Evolutionary conservation across 1,140 invertebrate species (phyloP).

Genomic region (Tetramorium alpestre): DNA sequence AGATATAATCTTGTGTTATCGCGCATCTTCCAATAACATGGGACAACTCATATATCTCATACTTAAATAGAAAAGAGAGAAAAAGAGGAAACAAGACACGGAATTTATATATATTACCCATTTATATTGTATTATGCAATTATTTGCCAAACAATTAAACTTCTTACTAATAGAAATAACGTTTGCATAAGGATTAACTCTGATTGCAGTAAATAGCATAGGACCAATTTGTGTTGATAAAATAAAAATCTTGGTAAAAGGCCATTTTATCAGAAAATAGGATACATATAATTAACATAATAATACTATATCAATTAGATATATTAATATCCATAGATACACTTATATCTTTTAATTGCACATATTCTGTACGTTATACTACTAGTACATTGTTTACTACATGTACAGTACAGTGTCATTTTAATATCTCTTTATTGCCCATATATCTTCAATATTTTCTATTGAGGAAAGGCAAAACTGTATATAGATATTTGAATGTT

Average conservation of each 20-base stretch:
- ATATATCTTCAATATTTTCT: slow-evolving; percentile 57
- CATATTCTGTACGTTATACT: not conserved
- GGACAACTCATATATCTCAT: not conserved
- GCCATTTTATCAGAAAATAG: not conserved
- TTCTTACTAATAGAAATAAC: slow-evolving; percentile 10
- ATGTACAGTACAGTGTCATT: slow-evolving; percentile 29
- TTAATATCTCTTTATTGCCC: slow-evolving; percentile 29
- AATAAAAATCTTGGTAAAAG: slow-evolving; percentile 1
- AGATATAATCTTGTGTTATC: not conserved
- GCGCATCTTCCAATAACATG: not conserved
- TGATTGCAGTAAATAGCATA: not conserved
- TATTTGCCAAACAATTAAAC: slow-evolving; percentile 26
- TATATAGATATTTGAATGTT: slow-evolving; percentile 42
- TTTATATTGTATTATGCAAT: not conserved
- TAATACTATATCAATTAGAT: not conserved
- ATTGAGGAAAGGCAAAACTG: slow-evolving; percentile 33
- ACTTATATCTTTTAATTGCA: slow-evolving; percentile 24
- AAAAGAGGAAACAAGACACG: not conserved
- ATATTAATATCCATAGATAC: not conserved
- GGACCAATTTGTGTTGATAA: not conserved
- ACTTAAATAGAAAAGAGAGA: not conserved
- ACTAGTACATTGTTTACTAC: slow-evolving; percentile 27
- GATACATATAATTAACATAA: not conserved
- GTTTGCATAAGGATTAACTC: not conserved
- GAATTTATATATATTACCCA: not conserved